These are phyloP conservation scores for Falcaria lacertinaria DNA, from an alignment of 2,888 invertebrate genomes.

Conservation along the genomic window DNA sequence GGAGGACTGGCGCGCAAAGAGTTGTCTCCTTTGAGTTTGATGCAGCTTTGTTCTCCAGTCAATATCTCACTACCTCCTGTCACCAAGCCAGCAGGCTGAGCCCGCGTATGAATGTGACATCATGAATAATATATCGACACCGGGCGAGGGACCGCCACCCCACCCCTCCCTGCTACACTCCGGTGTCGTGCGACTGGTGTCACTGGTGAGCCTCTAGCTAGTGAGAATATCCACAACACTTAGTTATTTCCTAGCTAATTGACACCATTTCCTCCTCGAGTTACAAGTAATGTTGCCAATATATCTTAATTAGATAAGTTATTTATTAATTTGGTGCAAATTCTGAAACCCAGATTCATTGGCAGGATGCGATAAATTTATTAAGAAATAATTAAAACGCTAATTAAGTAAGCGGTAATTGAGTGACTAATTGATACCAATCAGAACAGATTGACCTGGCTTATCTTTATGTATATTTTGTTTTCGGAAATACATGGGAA, in stretches of 20 bases:
- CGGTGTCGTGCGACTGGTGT: not conserved
- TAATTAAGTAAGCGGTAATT: too few relatives aligned
- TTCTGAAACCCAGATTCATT: not conserved
- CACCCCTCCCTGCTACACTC: not conserved
- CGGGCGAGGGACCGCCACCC: not conserved
- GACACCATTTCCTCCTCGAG: not conserved
- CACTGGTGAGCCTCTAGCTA: too few relatives aligned
- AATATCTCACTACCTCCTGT: not conserved
- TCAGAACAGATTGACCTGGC: too few relatives aligned
- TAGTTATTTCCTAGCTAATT: not conserved
- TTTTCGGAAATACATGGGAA: too few relatives aligned
- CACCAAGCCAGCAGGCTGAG: not conserved
- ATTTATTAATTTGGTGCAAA: not conserved
- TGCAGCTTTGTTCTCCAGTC: too few relatives aligned
- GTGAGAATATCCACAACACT: not conserved
- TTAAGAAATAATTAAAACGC: too few relatives aligned
- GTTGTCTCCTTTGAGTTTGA: too few relatives aligned
- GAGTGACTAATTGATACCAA: too few relatives aligned
- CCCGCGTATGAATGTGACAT: not conserved
- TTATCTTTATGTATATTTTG: too few relatives aligned
- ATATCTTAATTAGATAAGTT: not conserved
- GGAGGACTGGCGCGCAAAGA: too few relatives aligned
- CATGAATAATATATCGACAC: conserved; percentile 8
- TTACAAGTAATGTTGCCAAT: not conserved
- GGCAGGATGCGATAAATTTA: too few relatives aligned